Percentiles rank a stretch among this genome's conserved stretches.
These are phyloP conservation scores for Pterois miles DNA, from an alignment of 2,797 vertebrate genomes.

Conservation along the genomic window DNA sequence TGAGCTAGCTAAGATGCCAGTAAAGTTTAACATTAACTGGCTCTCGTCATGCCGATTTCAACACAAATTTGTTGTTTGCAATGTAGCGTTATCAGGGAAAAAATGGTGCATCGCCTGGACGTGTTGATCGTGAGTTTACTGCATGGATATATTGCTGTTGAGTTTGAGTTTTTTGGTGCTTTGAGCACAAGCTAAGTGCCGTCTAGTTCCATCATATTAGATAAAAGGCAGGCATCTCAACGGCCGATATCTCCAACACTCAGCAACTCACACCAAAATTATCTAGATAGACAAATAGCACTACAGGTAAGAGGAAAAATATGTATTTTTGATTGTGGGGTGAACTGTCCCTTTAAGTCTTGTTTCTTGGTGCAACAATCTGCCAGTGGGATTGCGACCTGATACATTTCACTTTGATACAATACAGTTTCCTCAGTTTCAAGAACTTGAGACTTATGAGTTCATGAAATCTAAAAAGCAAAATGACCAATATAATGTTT, in stretches of 20 bases:
- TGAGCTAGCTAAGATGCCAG: no score
- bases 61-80: no score
- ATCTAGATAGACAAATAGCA: background rate
- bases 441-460: no score
- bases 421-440: background rate
- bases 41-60: no score
- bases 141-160: no score
- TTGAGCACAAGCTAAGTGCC: no score
- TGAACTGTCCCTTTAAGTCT: background rate
- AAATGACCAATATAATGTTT: background rate
- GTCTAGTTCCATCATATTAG: background rate
- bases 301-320: background rate
- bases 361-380: background rate
- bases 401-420: background rate
- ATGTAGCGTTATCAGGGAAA: no score
- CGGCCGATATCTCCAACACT: background rate
- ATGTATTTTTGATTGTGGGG: background rate
- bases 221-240: background rate
- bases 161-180: no score
- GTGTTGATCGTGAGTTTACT: no score
- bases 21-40: no score
- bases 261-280: background rate
- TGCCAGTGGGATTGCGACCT: background rate
- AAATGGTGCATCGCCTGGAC: no score
- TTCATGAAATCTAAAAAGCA: background rate